Percentiles rank a stretch among this genome's conserved stretches.
phyloP scores from a whole-genome alignment of 2,113 vertebrate genomes.

The Strix aluco region DNA sequence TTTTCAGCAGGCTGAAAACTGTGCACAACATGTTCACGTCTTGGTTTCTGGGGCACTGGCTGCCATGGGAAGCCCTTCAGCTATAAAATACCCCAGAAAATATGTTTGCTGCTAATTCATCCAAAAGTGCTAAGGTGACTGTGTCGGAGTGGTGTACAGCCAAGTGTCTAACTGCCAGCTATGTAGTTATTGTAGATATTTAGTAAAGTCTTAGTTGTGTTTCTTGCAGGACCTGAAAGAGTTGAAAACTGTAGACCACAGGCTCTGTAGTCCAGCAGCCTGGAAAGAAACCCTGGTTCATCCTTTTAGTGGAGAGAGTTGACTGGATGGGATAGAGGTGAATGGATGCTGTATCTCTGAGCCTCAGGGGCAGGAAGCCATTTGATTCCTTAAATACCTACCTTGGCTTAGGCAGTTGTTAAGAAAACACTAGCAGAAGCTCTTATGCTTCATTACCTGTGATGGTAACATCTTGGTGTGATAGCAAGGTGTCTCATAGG shows the following conservation, averaged over 20 bases:
- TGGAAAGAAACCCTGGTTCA: background rate
- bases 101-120: background rate
- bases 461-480: background rate
- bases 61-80: background rate
- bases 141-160: background rate
- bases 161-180: background rate
- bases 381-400: background rate
- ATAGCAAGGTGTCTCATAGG: background rate
- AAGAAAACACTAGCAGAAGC: background rate
- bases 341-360: accelerated
- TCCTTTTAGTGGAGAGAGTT: background rate
- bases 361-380: background rate
- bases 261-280: background rate
- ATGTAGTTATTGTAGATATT: accelerated
- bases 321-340: background rate
- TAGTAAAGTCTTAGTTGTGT: background rate
- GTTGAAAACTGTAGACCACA: background rate
- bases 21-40: background rate
- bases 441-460: background rate
- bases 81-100: background rate
- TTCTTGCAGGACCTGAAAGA: background rate
- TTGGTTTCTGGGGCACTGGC: background rate
- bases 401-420: background rate
- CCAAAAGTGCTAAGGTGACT: background rate
- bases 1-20: conserved; percentile 64